phyloP scores from a whole-genome alignment of 2,113 vertebrate genomes.

The Lophochroa leadbeateri region DNA sequence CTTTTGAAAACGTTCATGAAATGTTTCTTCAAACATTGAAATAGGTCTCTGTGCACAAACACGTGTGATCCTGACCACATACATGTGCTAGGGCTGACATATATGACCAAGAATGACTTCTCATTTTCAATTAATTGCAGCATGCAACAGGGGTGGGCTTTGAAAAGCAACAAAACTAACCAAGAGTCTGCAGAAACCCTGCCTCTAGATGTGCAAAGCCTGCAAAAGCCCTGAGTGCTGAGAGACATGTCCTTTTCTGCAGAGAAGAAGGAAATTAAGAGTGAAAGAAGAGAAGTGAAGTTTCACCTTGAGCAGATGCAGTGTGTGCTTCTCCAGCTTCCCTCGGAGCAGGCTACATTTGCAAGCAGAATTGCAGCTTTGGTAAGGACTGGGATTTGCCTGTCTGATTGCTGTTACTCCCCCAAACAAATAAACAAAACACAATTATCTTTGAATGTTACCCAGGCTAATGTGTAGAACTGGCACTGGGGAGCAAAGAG shows the following conservation, averaged over 20 bases:
- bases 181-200: not conserved
- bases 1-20: not conserved
- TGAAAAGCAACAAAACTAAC: not conserved
- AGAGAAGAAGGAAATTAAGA: not conserved
- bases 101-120: not conserved
- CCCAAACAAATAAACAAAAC: constrained; percentile 41
- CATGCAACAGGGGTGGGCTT: not conserved
- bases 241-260: not conserved
- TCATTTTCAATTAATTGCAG: not conserved
- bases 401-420: constrained; percentile 13
- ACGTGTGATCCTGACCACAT: accelerated
- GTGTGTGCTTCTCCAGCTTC: not conserved
- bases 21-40: not conserved
- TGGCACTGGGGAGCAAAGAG: constrained; percentile 4
- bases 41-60: not conserved
- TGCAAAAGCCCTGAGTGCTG: not conserved
- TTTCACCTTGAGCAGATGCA: not conserved
- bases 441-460: constrained; percentile 49
- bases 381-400: constrained; percentile 28
- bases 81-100: accelerated
- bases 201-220: not conserved
- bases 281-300: not conserved
- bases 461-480: constrained; percentile 26
- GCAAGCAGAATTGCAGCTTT: not conserved
- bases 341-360: not conserved